These are phyloP conservation scores for Seriola rivoliana DNA, from an alignment of 2,113 vertebrate genomes.

Conservation along the genomic window DNA sequence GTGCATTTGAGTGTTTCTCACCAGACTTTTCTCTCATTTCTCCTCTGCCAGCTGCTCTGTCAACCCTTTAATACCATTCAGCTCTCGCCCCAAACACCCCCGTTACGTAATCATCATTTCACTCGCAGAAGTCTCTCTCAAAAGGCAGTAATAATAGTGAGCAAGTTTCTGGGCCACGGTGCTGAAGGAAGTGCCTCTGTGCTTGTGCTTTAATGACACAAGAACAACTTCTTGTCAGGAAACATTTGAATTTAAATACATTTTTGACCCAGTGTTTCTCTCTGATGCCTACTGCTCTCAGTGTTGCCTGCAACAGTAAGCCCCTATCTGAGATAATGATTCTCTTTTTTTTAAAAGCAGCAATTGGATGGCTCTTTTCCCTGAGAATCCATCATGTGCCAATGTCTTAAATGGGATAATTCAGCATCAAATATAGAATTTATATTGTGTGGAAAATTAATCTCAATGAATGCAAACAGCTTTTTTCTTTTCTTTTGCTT, in stretches of 20 bases:
- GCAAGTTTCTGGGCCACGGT: slow-evolving; percentile 22
- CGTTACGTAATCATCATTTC: slow-evolving; percentile 64
- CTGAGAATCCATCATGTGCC: not conserved
- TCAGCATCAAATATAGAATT: slow-evolving; percentile 22
- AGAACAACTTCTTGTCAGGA: slow-evolving; percentile 34
- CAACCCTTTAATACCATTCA: slow-evolving; percentile 49
- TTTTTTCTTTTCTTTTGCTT: not conserved
- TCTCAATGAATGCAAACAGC: not conserved
- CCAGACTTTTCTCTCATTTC: slow-evolving; percentile 21
- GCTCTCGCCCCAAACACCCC: slow-evolving; percentile 46
- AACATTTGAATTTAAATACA: slow-evolving; percentile 42
- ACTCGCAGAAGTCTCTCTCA: slow-evolving; percentile 28
- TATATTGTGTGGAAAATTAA: slow-evolving; percentile 6
- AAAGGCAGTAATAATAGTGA: slow-evolving; percentile 38
- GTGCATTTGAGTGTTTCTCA: not conserved
- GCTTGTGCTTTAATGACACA: slow-evolving; percentile 41
- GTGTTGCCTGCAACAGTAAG: slow-evolving; percentile 20
- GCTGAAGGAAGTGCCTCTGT: slow-evolving; percentile 26
- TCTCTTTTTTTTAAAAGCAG: not conserved
- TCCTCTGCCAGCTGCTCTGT: slow-evolving; percentile 49
- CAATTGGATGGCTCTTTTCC: slow-evolving; percentile 16
- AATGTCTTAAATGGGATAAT: slow-evolving; percentile 2
- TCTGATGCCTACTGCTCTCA: not conserved
- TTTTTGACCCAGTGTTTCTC: slow-evolving; percentile 40
- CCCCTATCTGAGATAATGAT: slow-evolving; percentile 27